Conservation (phyloP, 2,888 invertebrate genomes). For the Kuschelorhynchus macadamiae region DNA sequence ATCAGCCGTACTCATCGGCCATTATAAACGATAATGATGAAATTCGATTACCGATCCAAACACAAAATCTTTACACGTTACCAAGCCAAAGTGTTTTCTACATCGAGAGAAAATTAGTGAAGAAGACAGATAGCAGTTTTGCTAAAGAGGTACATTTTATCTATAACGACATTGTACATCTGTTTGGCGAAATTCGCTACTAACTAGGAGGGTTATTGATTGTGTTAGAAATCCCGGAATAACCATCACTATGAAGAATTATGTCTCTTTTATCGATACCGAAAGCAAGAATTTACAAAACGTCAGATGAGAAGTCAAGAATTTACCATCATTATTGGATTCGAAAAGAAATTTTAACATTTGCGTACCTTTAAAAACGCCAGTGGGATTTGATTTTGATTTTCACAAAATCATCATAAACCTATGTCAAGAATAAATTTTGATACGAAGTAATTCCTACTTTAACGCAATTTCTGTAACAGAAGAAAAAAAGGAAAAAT, state of each 20-base stretch:
- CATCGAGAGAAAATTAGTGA: conserved; percentile 7
- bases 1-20: conserved; percentile 16
- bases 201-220: conserved; percentile 5
- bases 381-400: not conserved
- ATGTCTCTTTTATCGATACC: not conserved
- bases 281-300: not conserved
- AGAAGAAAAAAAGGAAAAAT: conserved; percentile 7
- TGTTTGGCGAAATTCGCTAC: not conserved
- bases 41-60: conserved; percentile 13
- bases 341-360: not conserved
- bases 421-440: not conserved
- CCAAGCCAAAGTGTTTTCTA: conserved; percentile 1
- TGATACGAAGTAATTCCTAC: conserved; percentile 12
- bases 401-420: not conserved
- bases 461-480: not conserved
- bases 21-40: conserved; percentile 15
- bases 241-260: conserved; percentile 1
- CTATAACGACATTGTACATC: not conserved
- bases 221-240: conserved; percentile 8
- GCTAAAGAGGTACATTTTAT: conserved; percentile 1
- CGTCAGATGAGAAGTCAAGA: not conserved
- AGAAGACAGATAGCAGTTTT: not conserved
- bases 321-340: not conserved
- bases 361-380: conserved; percentile 2
- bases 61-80: conserved; percentile 11